Conservation (phyloP, 2,113 vertebrate species). For the Ahaetulla prasina region DNA sequence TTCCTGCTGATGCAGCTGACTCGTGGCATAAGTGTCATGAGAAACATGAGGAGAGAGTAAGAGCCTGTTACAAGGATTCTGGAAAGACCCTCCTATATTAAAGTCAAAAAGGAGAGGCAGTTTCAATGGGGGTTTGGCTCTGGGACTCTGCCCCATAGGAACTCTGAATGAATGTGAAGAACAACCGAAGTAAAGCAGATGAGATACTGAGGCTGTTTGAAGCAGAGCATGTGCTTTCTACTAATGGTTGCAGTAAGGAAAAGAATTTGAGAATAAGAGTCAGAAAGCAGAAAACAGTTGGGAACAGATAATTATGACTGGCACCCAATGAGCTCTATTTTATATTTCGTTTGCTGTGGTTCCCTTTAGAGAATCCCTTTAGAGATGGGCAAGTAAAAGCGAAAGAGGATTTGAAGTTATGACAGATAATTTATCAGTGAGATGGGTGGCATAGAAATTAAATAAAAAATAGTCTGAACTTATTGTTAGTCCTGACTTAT, state of each 20-base stretch:
- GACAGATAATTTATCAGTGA: background rate
- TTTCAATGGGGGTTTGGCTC: background rate
- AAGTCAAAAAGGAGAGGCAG: background rate
- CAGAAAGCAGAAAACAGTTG: background rate
- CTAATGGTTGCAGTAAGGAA: background rate
- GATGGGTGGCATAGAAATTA: background rate
- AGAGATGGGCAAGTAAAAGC: background rate
- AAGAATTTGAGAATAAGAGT: constrained; percentile 19
- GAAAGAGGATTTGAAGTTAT: background rate
- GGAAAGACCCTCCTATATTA: background rate
- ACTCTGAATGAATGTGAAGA: no score
- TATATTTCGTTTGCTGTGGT: background rate
- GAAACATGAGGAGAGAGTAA: background rate
- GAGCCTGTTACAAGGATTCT: background rate
- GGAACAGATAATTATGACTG: background rate
- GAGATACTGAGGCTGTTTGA: background rate
- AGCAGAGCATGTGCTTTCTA: background rate
- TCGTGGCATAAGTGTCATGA: background rate
- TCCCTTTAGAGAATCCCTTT: background rate
- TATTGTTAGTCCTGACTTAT: background rate
- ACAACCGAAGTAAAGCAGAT: background rate
- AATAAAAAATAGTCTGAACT: background rate
- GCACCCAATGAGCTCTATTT: constrained; percentile 9
- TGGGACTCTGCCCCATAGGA: background rate
- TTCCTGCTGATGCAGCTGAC: background rate